Conservation (phyloP, 2,888 invertebrate genomes). For the Salpingus planirostris region DNA sequence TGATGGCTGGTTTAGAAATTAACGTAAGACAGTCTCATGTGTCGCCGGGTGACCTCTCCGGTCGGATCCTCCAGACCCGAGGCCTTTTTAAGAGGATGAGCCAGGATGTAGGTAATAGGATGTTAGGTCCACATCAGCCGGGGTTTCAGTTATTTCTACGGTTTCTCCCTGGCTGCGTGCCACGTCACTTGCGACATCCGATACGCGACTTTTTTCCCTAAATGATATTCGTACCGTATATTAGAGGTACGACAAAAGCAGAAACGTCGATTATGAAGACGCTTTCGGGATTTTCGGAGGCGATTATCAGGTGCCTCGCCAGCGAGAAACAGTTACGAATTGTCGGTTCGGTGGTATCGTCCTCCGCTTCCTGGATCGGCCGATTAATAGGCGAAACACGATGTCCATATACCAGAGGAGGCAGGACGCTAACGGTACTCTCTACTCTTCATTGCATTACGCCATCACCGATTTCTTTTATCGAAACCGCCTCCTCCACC, state of each 20-base stretch:
- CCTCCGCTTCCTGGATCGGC: conserved; percentile 15
- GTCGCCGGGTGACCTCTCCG: conserved; percentile 11
- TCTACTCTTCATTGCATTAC: conserved; percentile 16
- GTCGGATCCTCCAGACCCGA: conserved; percentile 8
- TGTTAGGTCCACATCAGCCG: conserved; percentile 34
- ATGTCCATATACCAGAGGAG: conserved; percentile 12
- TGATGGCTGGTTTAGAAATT: too few species aligned
- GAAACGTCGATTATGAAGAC: background rate
- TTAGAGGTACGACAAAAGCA: conserved; percentile 2
- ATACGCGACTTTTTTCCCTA: conserved; percentile 7
- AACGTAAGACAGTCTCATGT: conserved; percentile 9
- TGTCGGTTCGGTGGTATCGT: conserved; percentile 14
- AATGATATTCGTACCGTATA: too few species aligned
- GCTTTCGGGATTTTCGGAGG: too few species aligned
- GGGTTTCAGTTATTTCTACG: conserved; percentile 35
- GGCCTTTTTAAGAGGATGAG: conserved; percentile 37
- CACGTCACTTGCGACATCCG: conserved; percentile 5
- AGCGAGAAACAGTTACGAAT: conserved; percentile 11
- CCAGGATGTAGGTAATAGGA: conserved; percentile 40
- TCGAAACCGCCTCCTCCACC: conserved; percentile 5
- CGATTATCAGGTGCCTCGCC: too few species aligned
- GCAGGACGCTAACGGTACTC: conserved; percentile 26
- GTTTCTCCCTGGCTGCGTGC: conserved; percentile 23
- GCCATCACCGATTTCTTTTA: conserved; percentile 12
- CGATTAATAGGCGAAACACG: conserved; percentile 13